Conservation (phyloP, 2,113 vertebrate species). For the Gymnorhina tibicen region DNA sequence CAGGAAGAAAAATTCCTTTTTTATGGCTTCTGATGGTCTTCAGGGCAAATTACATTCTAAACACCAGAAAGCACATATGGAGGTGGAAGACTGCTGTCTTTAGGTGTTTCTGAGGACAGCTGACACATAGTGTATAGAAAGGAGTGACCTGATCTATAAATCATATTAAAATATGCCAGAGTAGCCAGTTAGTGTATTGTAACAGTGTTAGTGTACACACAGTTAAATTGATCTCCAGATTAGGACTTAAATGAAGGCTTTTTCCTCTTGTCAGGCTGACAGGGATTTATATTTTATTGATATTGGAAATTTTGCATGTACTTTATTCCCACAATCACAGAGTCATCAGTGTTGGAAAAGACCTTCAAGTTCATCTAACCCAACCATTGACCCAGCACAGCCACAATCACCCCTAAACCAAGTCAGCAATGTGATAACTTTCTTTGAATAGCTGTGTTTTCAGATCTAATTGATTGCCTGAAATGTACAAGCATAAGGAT, state of each 20-base stretch:
- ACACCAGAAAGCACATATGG: not conserved
- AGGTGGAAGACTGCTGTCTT: not conserved
- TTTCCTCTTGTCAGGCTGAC: not conserved
- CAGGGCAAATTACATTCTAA: not conserved
- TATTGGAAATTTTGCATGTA: not conserved
- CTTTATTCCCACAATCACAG: not conserved
- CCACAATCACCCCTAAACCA: not conserved
- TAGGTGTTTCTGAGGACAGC: not conserved
- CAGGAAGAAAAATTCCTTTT: not conserved
- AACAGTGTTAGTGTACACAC: not conserved
- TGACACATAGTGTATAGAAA: not conserved
- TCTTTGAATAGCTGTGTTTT: not conserved
- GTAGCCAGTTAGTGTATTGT: not conserved
- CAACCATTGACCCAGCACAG: accelerated
- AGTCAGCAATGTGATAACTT: not conserved
- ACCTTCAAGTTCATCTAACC: not conserved
- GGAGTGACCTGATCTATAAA: not conserved
- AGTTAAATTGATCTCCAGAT: not conserved
- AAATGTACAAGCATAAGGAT: not conserved
- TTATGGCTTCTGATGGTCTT: not conserved
- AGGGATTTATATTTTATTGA: not conserved
- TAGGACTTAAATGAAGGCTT: not conserved
- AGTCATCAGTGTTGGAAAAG: not conserved
- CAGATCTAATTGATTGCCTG: not conserved
- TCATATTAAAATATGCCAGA: not conserved